Evolutionary conservation across 2,888 invertebrate species (phyloP), one percentile per base, ranked within the genome.

Genomic region (Andrena chrysosceles): DNA sequence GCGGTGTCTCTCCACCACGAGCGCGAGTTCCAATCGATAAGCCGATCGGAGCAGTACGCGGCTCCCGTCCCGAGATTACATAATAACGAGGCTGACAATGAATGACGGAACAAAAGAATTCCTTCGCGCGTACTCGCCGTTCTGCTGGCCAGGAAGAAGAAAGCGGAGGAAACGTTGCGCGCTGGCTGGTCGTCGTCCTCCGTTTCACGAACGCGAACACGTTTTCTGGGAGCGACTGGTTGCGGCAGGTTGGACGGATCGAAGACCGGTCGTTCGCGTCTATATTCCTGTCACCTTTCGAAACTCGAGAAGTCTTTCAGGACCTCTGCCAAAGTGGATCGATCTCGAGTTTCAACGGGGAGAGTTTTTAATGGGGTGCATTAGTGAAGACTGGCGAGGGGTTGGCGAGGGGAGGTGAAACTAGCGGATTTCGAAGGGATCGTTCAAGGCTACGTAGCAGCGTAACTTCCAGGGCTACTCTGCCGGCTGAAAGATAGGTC

Each of bases 81-180:
- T 88, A 86, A 88, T 79, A 83, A 85, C 79, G 67, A 66, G 77
- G n/a, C 70, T 78, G 77, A 72, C 88, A 86, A 88, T 83, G 89
- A 88, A 83, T 66, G 87, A 81, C 75, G 82, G 89, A 81, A 88
- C 87, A 88, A 88, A 88, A 83, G 89, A 88, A 89, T 88, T 87
- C 88, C 81, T 87, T 71, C 64, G 73, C 82, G 77, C 77, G 85
- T 79, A 88, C 81, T 71, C 87, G 81, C 85, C 86, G 86, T 83
- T 78, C 82, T 81, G 26, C 20, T 42, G 20, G 70, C 67, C 48
- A 35, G 74, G 67, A 73, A 73, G 86, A 81, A 78, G 83, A 67
- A 80, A 72, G 59, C 71, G 48, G 54, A 75, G 81, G 75, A 75
- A 85, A 81, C 60, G 71, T 54, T 67, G n/a, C 35, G 13, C 54